Percentiles rank a stretch among this genome's conserved stretches.
phyloP scores from a whole-genome alignment of 2,888 invertebrate species.

The Diplolepis rosae region DNA sequence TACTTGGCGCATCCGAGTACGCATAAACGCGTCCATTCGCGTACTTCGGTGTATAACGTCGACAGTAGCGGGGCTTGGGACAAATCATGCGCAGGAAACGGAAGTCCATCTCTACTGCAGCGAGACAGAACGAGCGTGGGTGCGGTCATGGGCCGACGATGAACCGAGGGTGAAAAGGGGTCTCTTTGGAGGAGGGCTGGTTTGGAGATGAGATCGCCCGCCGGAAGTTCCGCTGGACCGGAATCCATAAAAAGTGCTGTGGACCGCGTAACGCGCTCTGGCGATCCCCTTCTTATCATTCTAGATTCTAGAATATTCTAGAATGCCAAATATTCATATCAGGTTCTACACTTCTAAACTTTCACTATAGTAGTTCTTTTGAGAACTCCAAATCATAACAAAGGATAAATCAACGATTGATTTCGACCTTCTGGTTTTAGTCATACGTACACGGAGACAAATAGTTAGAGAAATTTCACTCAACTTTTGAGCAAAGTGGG shows the following conservation, averaged over 20 bases:
- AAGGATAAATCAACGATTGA: too few species aligned
- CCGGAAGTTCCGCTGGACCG: slow-evolving; percentile 67
- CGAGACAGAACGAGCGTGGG: slow-evolving; percentile 55
- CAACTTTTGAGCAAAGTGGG: too few species aligned
- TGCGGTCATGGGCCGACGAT: slow-evolving; percentile 44
- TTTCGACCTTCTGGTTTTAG: too few species aligned
- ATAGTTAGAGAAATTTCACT: too few species aligned
- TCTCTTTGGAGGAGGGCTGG: slow-evolving; percentile 30
- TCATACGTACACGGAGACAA: too few species aligned
- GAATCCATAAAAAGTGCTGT: slow-evolving; percentile 70
- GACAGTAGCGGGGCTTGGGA: slow-evolving; percentile 49
- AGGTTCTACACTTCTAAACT: background rate
- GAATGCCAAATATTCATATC: background rate
- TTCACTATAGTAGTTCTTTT: background rate
- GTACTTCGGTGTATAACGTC: slow-evolving; percentile 40
- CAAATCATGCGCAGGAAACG: slow-evolving; percentile 65
- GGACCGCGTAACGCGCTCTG: slow-evolving; percentile 57
- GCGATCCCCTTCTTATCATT: slow-evolving; percentile 48
- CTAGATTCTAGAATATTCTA: background rate
- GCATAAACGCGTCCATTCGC: slow-evolving; percentile 30
- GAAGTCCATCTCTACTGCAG: slow-evolving; percentile 63
- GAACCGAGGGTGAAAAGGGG: slow-evolving; percentile 44
- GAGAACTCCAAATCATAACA: too few species aligned
- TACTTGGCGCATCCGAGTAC: slow-evolving; percentile 31
- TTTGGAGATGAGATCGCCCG: slow-evolving; percentile 65